Conservation (phyloP, 1,140 invertebrate genomes). For the Oscheius sp. region DNA sequence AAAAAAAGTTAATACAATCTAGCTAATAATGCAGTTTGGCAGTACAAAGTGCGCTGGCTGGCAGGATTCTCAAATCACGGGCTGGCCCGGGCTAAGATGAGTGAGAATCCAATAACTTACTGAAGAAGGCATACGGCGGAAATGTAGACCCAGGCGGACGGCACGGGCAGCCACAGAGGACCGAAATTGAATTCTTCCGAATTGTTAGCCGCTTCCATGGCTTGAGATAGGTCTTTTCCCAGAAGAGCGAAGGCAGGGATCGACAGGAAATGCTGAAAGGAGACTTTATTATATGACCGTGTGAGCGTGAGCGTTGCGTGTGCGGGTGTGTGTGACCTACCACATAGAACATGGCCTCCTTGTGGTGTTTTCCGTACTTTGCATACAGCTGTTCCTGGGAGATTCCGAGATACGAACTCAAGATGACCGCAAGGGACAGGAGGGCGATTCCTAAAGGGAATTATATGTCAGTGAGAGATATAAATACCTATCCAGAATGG, state of each 20-base stretch:
- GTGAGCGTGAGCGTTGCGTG: no score
- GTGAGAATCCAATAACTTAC: slow-evolving; percentile 34
- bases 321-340: slow-evolving; percentile 62
- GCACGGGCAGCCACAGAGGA: not conserved
- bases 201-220: slow-evolving; percentile 2
- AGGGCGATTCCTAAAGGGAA: slow-evolving; percentile 70
- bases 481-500: slow-evolving; percentile 8
- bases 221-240: slow-evolving; percentile 46
- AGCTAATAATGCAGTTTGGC: no score
- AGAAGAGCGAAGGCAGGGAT: slow-evolving; percentile 78
- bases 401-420: slow-evolving; percentile 91
- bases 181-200: slow-evolving; percentile 4
- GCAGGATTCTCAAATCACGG: no score
- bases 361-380: slow-evolving; percentile 83
- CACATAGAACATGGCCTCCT: slow-evolving; percentile 87
- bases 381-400: slow-evolving; percentile 85
- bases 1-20: no score
- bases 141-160: slow-evolving; percentile 21
- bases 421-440: slow-evolving; percentile 79
- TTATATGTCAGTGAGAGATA: slow-evolving; percentile 26
- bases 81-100: no score
- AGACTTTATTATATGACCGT: no score
- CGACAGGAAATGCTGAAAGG: slow-evolving; percentile 74
- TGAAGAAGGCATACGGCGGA: slow-evolving; percentile 41
- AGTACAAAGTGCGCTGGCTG: no score